A percentile compares a stretch with the other conserved stretches of the same genome.
Conservation (phyloP, 2,113 vertebrate species). For the Syngnathus floridae region DNA sequence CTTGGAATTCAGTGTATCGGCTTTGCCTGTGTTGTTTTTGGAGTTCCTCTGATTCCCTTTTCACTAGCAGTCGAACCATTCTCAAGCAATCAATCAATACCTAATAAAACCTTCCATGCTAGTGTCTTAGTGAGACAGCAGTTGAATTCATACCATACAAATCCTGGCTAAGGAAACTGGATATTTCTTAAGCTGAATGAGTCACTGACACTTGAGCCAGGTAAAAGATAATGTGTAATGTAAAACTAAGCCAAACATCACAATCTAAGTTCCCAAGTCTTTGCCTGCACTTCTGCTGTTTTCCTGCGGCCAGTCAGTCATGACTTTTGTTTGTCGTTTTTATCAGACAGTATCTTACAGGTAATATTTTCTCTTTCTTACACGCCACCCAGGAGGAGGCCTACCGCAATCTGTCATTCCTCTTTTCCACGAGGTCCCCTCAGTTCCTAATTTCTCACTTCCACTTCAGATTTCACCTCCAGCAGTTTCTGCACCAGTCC, state of each 20-base stretch:
- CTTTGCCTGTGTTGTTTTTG: conserved; percentile 7
- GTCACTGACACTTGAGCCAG: background rate
- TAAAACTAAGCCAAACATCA: background rate
- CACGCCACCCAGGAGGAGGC: conserved; percentile 46
- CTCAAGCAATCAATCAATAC: conserved; percentile 20
- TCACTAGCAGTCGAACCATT: conserved; percentile 33
- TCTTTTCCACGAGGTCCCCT: conserved; percentile 25
- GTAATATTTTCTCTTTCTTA: conserved; percentile 47
- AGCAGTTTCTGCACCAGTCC: conserved; percentile 6
- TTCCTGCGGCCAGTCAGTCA: background rate
- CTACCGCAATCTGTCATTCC: conserved; percentile 41
- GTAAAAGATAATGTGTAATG: background rate
- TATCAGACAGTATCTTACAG: conserved; percentile 16
- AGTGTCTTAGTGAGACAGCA: conserved; percentile 20
- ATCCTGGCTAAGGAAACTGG: conserved; percentile 15
- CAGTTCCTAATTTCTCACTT: conserved; percentile 17
- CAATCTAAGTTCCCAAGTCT: background rate
- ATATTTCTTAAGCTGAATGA: background rate
- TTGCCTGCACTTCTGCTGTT: background rate
- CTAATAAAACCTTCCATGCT: conserved; percentile 22
- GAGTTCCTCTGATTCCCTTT: conserved; percentile 2
- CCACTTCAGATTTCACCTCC: conserved; percentile 24
- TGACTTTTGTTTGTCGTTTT: background rate
- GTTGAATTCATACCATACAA: conserved; percentile 41
- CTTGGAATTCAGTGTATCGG: conserved; percentile 2